A percentile compares a stretch with the other conserved stretches of the same genome.
These are phyloP conservation scores for Phrynocephalus versicolor DNA, from an alignment of 2,113 vertebrate genomes.

Conservation along the genomic window DNA sequence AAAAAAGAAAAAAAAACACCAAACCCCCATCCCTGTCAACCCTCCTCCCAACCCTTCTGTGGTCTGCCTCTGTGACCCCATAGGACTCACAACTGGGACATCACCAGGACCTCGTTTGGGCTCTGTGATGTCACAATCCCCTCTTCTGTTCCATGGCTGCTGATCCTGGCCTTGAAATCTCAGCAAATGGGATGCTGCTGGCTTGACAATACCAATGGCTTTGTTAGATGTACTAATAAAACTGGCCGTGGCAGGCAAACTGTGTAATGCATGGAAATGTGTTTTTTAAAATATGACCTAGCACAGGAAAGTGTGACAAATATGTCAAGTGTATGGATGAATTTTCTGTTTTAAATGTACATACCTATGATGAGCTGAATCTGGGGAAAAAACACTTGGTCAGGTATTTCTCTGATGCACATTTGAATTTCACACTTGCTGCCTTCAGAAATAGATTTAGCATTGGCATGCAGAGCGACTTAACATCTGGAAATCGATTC, in stretches of 20 bases:
- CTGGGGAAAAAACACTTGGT: not conserved
- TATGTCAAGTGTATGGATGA: not conserved
- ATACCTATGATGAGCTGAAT: not conserved
- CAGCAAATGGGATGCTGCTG: too few relatives aligned
- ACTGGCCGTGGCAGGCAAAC: not conserved
- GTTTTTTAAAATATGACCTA: not conserved
- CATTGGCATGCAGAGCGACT: conserved; percentile 32
- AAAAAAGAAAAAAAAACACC: too few relatives aligned
- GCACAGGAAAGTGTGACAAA: not conserved
- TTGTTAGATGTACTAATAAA: not conserved
- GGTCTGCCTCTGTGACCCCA: too few relatives aligned
- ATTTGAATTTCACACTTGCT: conserved; percentile 16
- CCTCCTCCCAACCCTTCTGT: too few relatives aligned
- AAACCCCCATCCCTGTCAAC: too few relatives aligned
- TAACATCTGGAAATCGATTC: conserved; percentile 54
- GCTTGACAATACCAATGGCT: too few relatives aligned
- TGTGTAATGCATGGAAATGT: not conserved
- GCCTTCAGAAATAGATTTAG: not conserved
- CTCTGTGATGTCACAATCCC: too few relatives aligned
- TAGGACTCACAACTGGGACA: too few relatives aligned
- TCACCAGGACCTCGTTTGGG: too few relatives aligned
- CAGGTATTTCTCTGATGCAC: not conserved
- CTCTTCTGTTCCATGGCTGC: too few relatives aligned
- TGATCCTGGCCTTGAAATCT: too few relatives aligned
- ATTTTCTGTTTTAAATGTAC: not conserved